Conservation (phyloP, 1,140 invertebrate species). For the Nixonia krombeini region DNA sequence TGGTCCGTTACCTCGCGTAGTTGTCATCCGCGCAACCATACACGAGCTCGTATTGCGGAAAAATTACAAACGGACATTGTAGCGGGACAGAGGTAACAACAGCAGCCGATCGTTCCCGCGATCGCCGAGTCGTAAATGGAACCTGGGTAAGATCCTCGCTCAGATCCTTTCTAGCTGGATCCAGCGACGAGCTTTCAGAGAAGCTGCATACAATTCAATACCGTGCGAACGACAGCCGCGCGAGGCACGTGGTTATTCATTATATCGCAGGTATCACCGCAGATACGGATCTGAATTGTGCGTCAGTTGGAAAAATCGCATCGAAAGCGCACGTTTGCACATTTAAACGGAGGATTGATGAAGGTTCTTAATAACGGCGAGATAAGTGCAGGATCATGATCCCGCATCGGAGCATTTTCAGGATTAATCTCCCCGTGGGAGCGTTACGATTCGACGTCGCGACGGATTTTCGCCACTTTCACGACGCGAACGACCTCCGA, state of each 20-base stretch:
- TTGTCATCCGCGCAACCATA: not conserved
- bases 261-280: not conserved
- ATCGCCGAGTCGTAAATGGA: not conserved
- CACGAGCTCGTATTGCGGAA: slow-evolving; percentile 2
- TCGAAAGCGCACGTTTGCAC: not conserved
- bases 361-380: not conserved
- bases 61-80: slow-evolving; percentile 25
- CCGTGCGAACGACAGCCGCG: slow-evolving; percentile 4
- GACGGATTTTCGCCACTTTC: no score
- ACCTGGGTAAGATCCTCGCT: not conserved
- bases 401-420: not conserved
- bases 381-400: not conserved
- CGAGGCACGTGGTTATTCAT: slow-evolving; percentile 11
- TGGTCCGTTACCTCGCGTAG: slow-evolving; percentile 20
- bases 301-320: not conserved
- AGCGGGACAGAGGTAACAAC: slow-evolving; percentile 14
- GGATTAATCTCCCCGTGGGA: no score
- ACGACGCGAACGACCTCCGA: no score
- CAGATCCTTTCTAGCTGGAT: slow-evolving; percentile 27
- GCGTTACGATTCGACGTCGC: no score
- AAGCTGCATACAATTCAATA: slow-evolving; percentile 12
- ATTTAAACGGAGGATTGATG: not conserved
- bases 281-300: slow-evolving; percentile 9
- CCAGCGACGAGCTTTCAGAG: slow-evolving; percentile 6
- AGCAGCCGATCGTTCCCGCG: not conserved